Base-by-base conservation (phyloP, 2,113 vertebrate species). In the Paratilapia polleni region DNA sequence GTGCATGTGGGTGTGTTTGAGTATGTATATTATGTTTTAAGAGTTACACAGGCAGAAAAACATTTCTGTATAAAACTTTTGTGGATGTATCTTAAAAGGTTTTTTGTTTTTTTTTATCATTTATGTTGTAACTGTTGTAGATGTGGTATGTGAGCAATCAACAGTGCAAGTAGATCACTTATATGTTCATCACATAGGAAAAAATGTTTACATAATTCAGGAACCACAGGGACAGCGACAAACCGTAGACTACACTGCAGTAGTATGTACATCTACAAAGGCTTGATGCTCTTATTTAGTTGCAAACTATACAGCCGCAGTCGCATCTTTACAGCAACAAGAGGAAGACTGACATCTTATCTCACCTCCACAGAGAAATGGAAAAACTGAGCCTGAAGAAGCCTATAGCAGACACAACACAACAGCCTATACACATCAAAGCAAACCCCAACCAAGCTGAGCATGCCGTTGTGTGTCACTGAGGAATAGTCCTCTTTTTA, bases 401-500 rank as follows among this genome's bases (percentile, higher is more conserved):
- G 90, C 78, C 85, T 88, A 85, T 86, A 83, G 82, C 91, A 94
- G 90, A 94, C 89, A 92, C 88, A 93, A 92, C 91, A 92, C 92
- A 93, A 92, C 88, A 92, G 87, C 87, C 87, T 83, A 77, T 78
- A 73, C 88, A 93, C 93, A 92, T 94, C 92, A 94, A 94, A 94
- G 91, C 86, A 76, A 89, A 81, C 90, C 89, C 83, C 87, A 59
- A 86, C 89, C 91, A 89, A 91, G 88, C 83, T 77, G 87, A 81
- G 92, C 83, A 92, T 92, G 80, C 88, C 76, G 92, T 91, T 92
- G 90, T 89, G 91, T 94, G 93, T 94, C 91, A 89, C 88, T 87
- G 88, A 93, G 94, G 91, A 93, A 95, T 93, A 91, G 92, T 91
- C 85, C 89, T 92, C 90, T 92, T 95, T 96, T 94, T 95, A 93